phyloP scores from a whole-genome alignment of 2,888 invertebrate species.

The Caenorhabditis zanzibari region DNA sequence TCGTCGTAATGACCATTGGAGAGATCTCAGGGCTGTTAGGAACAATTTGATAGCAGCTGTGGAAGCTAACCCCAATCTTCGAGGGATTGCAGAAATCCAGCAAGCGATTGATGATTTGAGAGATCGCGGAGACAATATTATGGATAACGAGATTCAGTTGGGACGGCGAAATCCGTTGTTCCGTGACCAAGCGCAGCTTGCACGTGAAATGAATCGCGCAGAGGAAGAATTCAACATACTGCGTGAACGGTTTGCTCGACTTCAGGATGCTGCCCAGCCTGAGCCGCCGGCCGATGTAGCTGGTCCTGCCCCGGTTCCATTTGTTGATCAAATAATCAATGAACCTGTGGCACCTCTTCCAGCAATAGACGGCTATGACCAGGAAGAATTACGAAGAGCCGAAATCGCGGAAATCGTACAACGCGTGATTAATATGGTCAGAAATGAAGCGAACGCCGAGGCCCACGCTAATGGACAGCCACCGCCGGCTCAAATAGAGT shows the following conservation, averaged over 20 bases:
- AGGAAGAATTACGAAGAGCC: slow-evolving; percentile 6
- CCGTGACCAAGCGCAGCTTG: not conserved
- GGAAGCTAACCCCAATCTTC: slow-evolving; percentile 2
- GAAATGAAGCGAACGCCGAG: slow-evolving; percentile 41
- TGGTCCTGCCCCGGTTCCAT: not conserved
- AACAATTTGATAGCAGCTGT: slow-evolving; percentile 11
- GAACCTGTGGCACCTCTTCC: not conserved
- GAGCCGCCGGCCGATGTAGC: not conserved
- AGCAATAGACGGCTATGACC: not conserved
- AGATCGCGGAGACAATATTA: slow-evolving; percentile 5
- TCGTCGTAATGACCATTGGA: not conserved
- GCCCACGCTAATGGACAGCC: slow-evolving; percentile 16
- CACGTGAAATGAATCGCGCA: slow-evolving; percentile 1
- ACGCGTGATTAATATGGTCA: slow-evolving; percentile 10
- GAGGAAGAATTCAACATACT: slow-evolving; percentile 8
- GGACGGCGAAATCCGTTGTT: not conserved
- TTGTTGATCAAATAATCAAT: slow-evolving; percentile 10
- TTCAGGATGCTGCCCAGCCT: not conserved
- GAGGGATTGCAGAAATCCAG: slow-evolving; percentile 23
- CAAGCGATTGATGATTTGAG: slow-evolving; percentile 29
- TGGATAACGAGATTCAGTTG: not conserved
- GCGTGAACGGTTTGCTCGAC: slow-evolving; percentile 4
- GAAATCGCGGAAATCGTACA: slow-evolving; percentile 17
- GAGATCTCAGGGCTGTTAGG: slow-evolving; percentile 15
- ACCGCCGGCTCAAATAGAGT: not conserved